These are phyloP conservation scores for Cephus pulcher DNA, from an alignment of 2,888 invertebrate species.

Conservation along the genomic window DNA sequence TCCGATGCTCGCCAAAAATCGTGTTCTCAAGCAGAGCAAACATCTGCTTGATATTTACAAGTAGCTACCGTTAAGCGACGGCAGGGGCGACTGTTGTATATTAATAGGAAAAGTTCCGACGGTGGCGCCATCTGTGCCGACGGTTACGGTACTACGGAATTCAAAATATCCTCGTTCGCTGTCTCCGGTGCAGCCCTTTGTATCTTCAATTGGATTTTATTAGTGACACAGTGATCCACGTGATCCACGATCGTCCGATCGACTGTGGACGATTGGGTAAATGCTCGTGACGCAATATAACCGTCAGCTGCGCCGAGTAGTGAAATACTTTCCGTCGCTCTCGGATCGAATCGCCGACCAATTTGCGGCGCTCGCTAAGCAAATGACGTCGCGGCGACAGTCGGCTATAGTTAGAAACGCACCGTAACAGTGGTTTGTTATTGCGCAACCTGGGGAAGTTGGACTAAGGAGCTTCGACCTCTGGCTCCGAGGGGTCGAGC, in stretches of 20 bases:
- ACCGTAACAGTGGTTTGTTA: not conserved
- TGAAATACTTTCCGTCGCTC: not conserved
- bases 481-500: not conserved
- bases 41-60: not conserved
- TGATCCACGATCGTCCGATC: not conserved
- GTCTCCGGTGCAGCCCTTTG: not conserved
- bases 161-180: not conserved
- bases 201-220: not conserved
- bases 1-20: not conserved
- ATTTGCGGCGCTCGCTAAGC: not conserved
- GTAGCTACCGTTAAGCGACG: not conserved
- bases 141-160: not conserved
- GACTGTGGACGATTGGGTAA: not conserved
- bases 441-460: not conserved
- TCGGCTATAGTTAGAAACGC: not conserved
- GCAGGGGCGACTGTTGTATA: not conserved
- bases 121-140: not conserved
- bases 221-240: not conserved
- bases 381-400: conserved; percentile 1
- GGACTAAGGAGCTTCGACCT: not conserved
- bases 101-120: not conserved
- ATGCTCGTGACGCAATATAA: not conserved
- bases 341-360: not conserved
- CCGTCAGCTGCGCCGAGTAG: not conserved
- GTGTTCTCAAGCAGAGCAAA: not conserved